phyloP scores from a whole-genome alignment of 1,140 invertebrate genomes.

The Drosophila willistoni region DNA sequence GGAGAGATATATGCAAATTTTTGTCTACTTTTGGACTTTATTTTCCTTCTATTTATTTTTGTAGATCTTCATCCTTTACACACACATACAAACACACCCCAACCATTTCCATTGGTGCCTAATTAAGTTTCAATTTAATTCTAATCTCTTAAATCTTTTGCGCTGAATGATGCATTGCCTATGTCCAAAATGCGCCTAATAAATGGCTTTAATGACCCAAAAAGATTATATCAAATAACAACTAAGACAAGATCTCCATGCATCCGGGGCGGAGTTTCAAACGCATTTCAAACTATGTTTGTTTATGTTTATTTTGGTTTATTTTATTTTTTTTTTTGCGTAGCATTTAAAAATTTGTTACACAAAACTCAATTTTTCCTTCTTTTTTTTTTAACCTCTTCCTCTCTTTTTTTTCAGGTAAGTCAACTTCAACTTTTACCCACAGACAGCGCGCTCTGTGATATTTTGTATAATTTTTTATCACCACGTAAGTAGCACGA shows the following conservation, averaged over 20 bases:
- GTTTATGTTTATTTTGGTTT: constrained; percentile 18
- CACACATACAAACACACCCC: not conserved
- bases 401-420: constrained; percentile 51
- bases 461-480: constrained; percentile 51
- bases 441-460: constrained; percentile 37
- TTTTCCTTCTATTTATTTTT: too few species aligned
- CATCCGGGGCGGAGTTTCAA: constrained; percentile 35
- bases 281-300: constrained; percentile 22
- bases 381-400: constrained; percentile 12
- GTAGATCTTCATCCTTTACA: constrained; percentile 9
- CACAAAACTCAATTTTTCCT: constrained; percentile 41
- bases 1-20: constrained; percentile 40
- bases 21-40: constrained; percentile 2
- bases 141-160: constrained; percentile 31
- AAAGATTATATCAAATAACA: constrained; percentile 35
- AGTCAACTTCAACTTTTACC: constrained; percentile 64
- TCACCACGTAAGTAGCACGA: constrained; percentile 71
- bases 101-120: constrained; percentile 2
- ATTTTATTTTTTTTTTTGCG: constrained; percentile 38
- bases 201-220: constrained; percentile 46
- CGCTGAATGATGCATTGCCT: constrained; percentile 35
- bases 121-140: constrained; percentile 37
- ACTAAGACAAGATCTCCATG: constrained; percentile 23
- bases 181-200: constrained; percentile 29
- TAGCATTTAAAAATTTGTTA: constrained; percentile 45